phyloP scores from a whole-genome alignment of 2,113 vertebrate genomes.

The Chaetura pelagica region DNA sequence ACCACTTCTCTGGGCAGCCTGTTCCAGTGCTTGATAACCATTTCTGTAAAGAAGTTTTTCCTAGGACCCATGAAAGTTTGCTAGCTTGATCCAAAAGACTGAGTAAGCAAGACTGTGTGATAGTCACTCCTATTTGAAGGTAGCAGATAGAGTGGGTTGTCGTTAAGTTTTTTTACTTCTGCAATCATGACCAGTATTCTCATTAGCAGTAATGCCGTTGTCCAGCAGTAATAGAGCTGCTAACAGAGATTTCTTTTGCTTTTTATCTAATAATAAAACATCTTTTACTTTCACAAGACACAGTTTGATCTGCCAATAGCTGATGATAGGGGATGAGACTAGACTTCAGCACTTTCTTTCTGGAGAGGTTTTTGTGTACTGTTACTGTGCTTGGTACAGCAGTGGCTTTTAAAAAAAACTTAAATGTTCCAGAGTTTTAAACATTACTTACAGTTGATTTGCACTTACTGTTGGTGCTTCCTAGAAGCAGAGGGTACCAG shows the following conservation, averaged over 20 bases:
- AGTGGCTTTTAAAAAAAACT: no score
- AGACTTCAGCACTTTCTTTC: neutral
- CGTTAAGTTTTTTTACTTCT: neutral
- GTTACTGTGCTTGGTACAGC: neutral
- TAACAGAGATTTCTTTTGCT: neutral
- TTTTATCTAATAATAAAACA: neutral
- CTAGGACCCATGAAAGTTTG: neutral
- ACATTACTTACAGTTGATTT: neutral
- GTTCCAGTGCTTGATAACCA: no score
- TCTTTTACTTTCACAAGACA: neutral
- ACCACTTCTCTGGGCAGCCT: no score
- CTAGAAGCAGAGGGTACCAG: neutral
- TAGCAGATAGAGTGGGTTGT: neutral
- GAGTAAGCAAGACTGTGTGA: neutral
- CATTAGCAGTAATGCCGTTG: neutral
- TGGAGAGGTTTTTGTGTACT: neutral
- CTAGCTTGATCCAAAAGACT: neutral
- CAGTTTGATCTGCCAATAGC: neutral
- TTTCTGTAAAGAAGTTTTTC: no score
- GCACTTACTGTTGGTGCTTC: neutral
- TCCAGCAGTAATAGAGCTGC: neutral
- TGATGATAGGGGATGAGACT: neutral
- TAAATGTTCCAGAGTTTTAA: neutral
- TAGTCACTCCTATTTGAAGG: neutral
- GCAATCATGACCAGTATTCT: neutral